Evolutionary conservation across 2,888 invertebrate genomes (phyloP), one percentile per base, ranked within the genome.

Genomic region (Branchellion lobata): DNA sequence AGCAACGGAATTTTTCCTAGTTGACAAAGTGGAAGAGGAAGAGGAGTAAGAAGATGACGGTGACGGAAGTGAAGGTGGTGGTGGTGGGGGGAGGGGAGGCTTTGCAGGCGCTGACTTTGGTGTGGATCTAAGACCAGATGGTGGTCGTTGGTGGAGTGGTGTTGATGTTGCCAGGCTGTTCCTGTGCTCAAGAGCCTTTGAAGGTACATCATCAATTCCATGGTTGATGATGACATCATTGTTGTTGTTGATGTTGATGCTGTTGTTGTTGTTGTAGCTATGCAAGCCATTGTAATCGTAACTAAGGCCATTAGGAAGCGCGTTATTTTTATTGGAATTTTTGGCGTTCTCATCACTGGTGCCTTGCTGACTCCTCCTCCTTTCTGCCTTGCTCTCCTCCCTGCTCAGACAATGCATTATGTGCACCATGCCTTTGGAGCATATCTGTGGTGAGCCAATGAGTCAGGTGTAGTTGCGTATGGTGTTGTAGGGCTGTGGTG

Each of bases 311-410:
- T 40, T 5, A 14, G 5, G 5, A 14, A 8, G 5, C 8, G 5
- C 8, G 40, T 40, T 40, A 40, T 40, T 40, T 40, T 8, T 40
- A 40, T 40, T 40, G 14, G 5, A 8, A 14, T 31, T n/a, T n/a
- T 33, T 36, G 0, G 24, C 40, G 0, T 33, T 40, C 21, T 36
- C 27, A 27, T 40, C 51, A 31, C 29, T 21, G 53, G 18, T 11
- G 29, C 21, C 1, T 2, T 36, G 24, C 29, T 47, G 33, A 11
- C 75, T 53, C 75, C 75, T 47, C 53, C 75, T 47, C n/a, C 51
- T 75, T 21, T 75, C 75, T 24, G 24, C 53, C 75, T 75, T 75
- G 75, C 51, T 29, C 31, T 24, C 75, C 75, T 75, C 75, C 8
- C n/a, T 53, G 8, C n/a, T 75, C 14, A 75, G 53, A 24, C 27